phyloP scores from a whole-genome alignment of 2,888 invertebrate species.

The Lithophane socia region DNA sequence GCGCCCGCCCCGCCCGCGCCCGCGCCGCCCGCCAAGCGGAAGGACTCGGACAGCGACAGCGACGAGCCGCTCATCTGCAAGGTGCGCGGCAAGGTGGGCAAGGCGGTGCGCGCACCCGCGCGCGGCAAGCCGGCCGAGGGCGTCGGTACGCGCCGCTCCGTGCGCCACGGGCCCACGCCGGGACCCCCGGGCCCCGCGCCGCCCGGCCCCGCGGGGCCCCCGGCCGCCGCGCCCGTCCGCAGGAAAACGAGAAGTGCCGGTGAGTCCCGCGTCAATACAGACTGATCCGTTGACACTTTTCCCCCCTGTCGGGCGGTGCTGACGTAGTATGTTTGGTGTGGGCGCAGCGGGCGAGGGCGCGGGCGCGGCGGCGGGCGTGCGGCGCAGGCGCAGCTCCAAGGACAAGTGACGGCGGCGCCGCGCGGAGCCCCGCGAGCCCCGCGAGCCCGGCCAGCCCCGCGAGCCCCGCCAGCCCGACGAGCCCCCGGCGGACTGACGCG shows the following conservation, averaged over 20 bases:
- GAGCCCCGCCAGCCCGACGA: constrained; percentile 50
- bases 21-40: constrained; percentile 89
- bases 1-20: constrained; percentile 82
- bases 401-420: constrained; percentile 93
- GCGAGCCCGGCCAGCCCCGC: constrained; percentile 25
- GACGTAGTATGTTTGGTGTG: constrained; percentile 40
- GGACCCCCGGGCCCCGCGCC: constrained; percentile 71
- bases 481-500: constrained; percentile 68
- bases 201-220: constrained; percentile 72
- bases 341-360: constrained; percentile 81
- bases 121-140: constrained; percentile 80
- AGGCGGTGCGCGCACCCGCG: constrained; percentile 61
- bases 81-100: constrained; percentile 88
- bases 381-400: constrained; percentile 92
- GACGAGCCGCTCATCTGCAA: constrained; percentile 95
- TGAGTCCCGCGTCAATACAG: constrained; percentile 77
- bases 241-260: constrained; percentile 94
- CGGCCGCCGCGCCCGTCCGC: constrained; percentile 78
- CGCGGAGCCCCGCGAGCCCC: constrained; percentile 62
- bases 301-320: constrained; percentile 30
- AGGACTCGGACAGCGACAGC: constrained; percentile 94
- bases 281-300: constrained; percentile 33
- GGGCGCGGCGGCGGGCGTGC: constrained; percentile 74
- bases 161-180: constrained; percentile 85
- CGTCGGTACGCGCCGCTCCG: constrained; percentile 90